Conservation (phyloP, 2,113 vertebrate genomes). For the Oncorhynchus gorbuscha region DNA sequence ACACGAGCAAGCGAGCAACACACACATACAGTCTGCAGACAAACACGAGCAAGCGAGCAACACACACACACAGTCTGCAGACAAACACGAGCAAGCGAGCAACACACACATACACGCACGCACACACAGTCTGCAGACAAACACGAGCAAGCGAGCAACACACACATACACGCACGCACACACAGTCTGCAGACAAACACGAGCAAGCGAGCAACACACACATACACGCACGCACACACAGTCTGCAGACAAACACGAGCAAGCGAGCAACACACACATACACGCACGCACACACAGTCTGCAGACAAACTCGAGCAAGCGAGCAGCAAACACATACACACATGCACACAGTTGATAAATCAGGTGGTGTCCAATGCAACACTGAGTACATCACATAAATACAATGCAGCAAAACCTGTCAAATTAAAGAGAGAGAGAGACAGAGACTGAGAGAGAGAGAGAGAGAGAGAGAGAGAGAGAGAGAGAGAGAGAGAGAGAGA, state of each 20-base stretch:
- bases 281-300: no score
- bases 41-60: conserved; percentile 9
- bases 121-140: no score
- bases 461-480: no score
- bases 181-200: conserved; percentile 2
- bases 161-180: conserved; percentile 50
- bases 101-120: background rate
- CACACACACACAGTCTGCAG: conserved; percentile 42
- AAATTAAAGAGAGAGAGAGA: conserved; percentile 54
- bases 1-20: no score
- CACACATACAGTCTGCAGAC: no score
- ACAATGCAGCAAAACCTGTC: conserved; percentile 47
- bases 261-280: no score
- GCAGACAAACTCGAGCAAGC: background rate
- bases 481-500: no score
- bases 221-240: no score
- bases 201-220: conserved; percentile 4
- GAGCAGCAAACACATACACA: conserved; percentile 42
- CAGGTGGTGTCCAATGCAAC: conserved; percentile 55
- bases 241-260: no score
- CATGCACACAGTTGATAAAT: conserved; percentile 23
- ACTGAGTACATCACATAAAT: conserved; percentile 50
- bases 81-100: no score
- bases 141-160: conserved; percentile 12
- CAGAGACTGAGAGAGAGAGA: no score